Evolutionary conservation across 37 sponge, comb jelly and placozoan genomes (phyloP).

Genomic region (Beroe ovata): DNA sequence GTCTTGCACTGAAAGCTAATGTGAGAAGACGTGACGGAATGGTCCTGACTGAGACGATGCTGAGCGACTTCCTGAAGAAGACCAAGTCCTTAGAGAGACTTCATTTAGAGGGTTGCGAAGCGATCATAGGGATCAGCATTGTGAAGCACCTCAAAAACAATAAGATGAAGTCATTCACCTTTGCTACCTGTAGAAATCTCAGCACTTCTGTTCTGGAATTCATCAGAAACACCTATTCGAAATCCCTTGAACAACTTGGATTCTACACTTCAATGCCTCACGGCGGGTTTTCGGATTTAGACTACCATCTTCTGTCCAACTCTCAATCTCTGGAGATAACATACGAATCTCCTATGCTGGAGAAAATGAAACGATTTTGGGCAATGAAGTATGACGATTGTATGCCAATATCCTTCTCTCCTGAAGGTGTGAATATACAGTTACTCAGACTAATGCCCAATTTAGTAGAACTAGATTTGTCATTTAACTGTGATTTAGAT

Average conservation of each 20-base stretch:
- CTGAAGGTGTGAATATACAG: background rate
- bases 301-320: background rate
- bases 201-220: background rate
- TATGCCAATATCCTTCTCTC: background rate
- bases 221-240: background rate
- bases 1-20: background rate
- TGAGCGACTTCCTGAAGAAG: background rate
- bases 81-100: background rate
- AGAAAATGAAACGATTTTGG: background rate
- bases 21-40: background rate
- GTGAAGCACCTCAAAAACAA: background rate
- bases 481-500: conserved; percentile 17
- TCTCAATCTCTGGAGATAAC: background rate
- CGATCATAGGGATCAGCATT: background rate
- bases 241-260: background rate
- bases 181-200: background rate
- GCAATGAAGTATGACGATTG: conserved; percentile 21
- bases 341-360: background rate
- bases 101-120: background rate
- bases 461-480: background rate
- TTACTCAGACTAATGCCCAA: conserved; percentile 18
- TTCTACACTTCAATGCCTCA: background rate
- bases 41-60: background rate
- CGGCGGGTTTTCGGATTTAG: background rate
- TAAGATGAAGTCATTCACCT: conserved; percentile 7